Base-by-base conservation (phyloP, 2,797 vertebrate species). In the Pangasius sanitwongsei region DNA sequence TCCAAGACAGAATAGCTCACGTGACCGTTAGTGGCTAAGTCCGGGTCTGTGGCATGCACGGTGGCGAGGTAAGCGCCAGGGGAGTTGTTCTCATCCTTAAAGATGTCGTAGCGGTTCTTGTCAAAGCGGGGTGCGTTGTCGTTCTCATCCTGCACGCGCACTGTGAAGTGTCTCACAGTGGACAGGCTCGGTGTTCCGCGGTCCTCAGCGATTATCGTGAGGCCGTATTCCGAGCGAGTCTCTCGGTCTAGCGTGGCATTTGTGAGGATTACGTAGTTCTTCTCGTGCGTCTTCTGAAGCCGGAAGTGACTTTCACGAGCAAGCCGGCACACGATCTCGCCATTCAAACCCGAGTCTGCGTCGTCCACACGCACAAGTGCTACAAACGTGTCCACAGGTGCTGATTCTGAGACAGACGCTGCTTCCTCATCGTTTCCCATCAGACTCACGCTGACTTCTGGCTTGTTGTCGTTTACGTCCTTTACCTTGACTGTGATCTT, bases 391-490 rank as follows among this genome's bases (percentile, higher is more conserved):
- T 98, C 98, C 89, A 97, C 41, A 1, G 97, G 96, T 18, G 97
- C 97, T 12, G 96, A 96, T 92, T 99, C 98, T 0, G 98, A 98
- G 91, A 99, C 94, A 7, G 97, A 97, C 12, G 98, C 98, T 0
- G 97, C 93, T 59, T 99, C 98, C 72, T 98, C 98, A 31, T 97
- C 98, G 55, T 55, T 87, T 13, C 97, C 98, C 98, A 98, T 98
- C 85, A 99, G 94, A 65, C 97, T 99, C 91, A 99, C 96, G 90
- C 96, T 98, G 80, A 99, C 98, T 89, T 99, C 98, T 0, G 98
- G 98, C 31, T 97, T 98, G 91, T 99, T 99, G 93, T 99, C 98
- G 48, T 99, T 99, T 25, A 99, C 97, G 0, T 99, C 98, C 12
- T 97, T 97, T 87, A 99, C 93, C 92, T 98, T 97, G 85, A 99